A percentile compares a stretch with the other conserved stretches of the same genome.
These are phyloP conservation scores for Capra hircus DNA, from an alignment of 2,113 vertebrate genomes.

Conservation along the genomic window DNA sequence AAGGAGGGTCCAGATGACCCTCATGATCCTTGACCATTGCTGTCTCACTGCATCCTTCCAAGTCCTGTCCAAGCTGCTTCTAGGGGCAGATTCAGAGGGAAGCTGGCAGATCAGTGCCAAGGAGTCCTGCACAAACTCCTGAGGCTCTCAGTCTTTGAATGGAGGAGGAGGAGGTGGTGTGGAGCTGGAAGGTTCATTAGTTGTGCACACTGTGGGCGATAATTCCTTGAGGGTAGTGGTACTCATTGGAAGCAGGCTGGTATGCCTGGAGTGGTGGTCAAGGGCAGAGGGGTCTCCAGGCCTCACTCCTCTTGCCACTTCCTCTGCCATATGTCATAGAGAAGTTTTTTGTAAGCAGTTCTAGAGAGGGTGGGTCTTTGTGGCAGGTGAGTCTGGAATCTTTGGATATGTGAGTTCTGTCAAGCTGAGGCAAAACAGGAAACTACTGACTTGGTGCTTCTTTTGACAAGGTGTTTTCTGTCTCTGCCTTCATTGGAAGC, in stretches of 20 bases:
- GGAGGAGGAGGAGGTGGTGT: background rate
- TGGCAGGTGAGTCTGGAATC: background rate
- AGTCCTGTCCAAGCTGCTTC: background rate
- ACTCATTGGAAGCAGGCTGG: background rate
- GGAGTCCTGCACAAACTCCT: background rate
- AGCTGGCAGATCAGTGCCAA: background rate
- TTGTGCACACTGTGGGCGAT: background rate
- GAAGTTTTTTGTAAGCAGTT: background rate
- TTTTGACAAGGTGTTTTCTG: background rate
- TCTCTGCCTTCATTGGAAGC: background rate
- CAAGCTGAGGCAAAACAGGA: background rate
- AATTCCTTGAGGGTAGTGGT: too few relatives aligned
- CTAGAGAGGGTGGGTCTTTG: background rate
- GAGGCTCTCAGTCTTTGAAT: background rate
- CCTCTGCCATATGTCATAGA: background rate
- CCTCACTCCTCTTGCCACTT: background rate
- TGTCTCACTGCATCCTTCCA: background rate
- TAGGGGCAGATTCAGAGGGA: background rate
- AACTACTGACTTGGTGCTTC: background rate
- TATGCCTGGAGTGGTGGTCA: fast-evolving
- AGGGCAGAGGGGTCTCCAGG: background rate
- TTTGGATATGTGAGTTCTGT: background rate
- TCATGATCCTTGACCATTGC: background rate
- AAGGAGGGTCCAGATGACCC: background rate
- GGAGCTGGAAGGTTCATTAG: background rate